These are phyloP conservation scores for Rotaria macrura DNA, from an alignment of 2,888 invertebrate species.

Conservation along the genomic window DNA sequence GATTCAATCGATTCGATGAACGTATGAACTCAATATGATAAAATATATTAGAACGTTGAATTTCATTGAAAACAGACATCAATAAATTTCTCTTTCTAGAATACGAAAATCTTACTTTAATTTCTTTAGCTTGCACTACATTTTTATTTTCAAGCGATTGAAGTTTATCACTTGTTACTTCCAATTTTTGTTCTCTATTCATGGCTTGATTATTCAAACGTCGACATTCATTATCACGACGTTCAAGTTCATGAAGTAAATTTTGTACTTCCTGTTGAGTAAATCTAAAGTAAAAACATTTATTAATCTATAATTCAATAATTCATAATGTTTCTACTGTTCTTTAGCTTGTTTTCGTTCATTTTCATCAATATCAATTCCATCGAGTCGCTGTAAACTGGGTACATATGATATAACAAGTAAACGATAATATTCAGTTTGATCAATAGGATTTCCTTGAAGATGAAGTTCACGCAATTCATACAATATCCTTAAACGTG, in stretches of 20 bases:
- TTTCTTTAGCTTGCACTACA: background rate
- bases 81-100: too few relatives aligned
- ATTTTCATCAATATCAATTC: background rate
- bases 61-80: too few relatives aligned
- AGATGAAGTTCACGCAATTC: background rate
- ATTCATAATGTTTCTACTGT: background rate
- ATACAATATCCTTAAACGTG: background rate
- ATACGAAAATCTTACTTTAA: background rate
- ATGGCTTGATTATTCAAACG: background rate
- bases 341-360: conserved; percentile 18
- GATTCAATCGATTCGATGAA: too few relatives aligned
- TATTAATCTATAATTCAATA: too few relatives aligned
- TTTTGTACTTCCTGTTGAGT: conserved; percentile 11
- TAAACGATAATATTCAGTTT: background rate
- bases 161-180: background rate
- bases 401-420: background rate
- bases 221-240: conserved; percentile 11
- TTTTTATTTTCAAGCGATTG: background rate
- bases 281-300: background rate
- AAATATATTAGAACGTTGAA: too few relatives aligned
- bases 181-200: background rate
- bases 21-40: too few relatives aligned
- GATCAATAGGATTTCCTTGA: background rate
- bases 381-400: background rate
- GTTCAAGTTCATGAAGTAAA: background rate